Percentiles rank a stretch among this genome's conserved stretches.
Conservation (phyloP, 2,113 vertebrate genomes). For the Corythoichthys haematopterus region DNA sequence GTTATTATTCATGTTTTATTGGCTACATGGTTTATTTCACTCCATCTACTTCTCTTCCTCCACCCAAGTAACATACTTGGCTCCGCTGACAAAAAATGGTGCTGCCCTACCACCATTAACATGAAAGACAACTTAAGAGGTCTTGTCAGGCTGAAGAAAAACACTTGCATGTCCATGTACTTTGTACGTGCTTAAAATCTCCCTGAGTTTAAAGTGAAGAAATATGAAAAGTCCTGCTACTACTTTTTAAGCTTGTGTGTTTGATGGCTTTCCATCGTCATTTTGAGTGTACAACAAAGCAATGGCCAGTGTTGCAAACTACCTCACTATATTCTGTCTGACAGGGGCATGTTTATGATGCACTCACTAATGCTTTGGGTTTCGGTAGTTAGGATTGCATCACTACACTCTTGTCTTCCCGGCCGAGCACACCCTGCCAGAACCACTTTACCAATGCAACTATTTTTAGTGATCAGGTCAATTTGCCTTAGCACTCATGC, state of each 20-base stretch:
- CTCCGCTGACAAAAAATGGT: conserved; percentile 21
- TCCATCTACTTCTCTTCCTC: background rate
- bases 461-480: conserved; percentile 61
- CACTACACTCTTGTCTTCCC: conserved; percentile 11
- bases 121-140: conserved; percentile 47
- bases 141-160: conserved; percentile 28
- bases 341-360: conserved; percentile 15
- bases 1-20: conserved; percentile 63
- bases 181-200: conserved; percentile 10
- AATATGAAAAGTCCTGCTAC: conserved; percentile 11
- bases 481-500: conserved; percentile 36
- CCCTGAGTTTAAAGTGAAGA: background rate
- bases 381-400: background rate
- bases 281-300: conserved; percentile 6
- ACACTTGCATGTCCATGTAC: conserved; percentile 15
- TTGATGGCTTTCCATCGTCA: conserved; percentile 6
- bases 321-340: background rate
- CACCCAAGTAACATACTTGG: conserved; percentile 23
- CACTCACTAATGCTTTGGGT: conserved; percentile 1
- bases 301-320: background rate
- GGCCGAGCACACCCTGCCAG: conserved; percentile 31
- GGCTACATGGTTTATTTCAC: conserved; percentile 35
- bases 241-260: background rate
- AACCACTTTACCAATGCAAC: conserved; percentile 21
- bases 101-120: conserved; percentile 36